Evolutionary conservation across 2,888 invertebrate species (phyloP).

Genomic region (Drosophila robusta): DNA sequence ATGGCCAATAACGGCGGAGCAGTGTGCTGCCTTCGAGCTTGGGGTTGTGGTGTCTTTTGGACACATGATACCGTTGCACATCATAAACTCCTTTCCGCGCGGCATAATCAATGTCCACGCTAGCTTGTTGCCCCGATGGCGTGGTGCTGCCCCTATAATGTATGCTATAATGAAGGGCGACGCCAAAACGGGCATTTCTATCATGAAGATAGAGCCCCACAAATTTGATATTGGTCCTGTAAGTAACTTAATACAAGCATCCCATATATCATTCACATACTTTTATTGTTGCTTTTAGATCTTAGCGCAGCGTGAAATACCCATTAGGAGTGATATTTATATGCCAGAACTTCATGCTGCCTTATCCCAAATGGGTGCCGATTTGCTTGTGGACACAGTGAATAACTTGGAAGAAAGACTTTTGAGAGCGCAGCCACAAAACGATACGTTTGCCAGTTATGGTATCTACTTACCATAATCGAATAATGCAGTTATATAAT

Average conservation of each 20-base stretch:
- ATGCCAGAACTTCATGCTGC: conserved; percentile 88
- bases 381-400: conserved; percentile 88
- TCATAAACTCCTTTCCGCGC: conserved; percentile 93
- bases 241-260: conserved; percentile 46
- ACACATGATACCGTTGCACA: conserved; percentile 91
- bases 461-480: conserved; percentile 86
- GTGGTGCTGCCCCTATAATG: conserved; percentile 96
- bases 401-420: conserved; percentile 87
- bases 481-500: not conserved
- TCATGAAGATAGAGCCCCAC: conserved; percentile 94
- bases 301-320: conserved; percentile 86
- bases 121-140: conserved; percentile 95
- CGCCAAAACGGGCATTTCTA: conserved; percentile 91
- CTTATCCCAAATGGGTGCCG: conserved; percentile 89
- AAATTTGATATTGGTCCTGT: conserved; percentile 92
- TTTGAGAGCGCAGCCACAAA: conserved; percentile 87
- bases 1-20: conserved; percentile 88
- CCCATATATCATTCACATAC: too few species aligned
- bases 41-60: conserved; percentile 98
- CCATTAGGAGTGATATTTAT: conserved; percentile 87
- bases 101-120: conserved; percentile 98
- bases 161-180: conserved; percentile 94
- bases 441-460: conserved; percentile 88
- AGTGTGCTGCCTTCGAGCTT: conserved; percentile 88
- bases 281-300: conserved; percentile 62